Evolutionary conservation across 2,888 invertebrate species (phyloP), one percentile per base, ranked within the genome.

Genomic region (Phortica magna): DNA sequence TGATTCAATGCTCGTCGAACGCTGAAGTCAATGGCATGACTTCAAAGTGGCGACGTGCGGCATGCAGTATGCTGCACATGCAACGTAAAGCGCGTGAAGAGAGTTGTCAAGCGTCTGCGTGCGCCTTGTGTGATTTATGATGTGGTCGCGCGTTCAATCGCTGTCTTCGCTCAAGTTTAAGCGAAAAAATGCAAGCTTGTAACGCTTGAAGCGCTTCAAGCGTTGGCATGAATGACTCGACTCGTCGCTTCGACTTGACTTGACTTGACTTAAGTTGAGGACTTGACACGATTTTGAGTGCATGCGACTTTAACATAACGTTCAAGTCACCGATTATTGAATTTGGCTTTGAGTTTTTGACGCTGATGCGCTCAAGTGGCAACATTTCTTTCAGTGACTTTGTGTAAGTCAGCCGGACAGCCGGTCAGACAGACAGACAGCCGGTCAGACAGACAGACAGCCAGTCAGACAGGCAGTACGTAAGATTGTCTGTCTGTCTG

Each of bases 121-220:
- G 61, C 61, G 48, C 76, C 76, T 77, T 81, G 71, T 73, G 81
- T 88, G 85, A 85, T 85, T 85, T 85, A 85, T 85, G 87, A 88
- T 88, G 88, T 85, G 87, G 48, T 48, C 48, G 48, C 9, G 9
- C 48, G 48, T 48, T 9, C 48, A 14, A 14, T 14, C 48, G 48
- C 14, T 14, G 10, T 12, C 48, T 14, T 48, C 48, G 48, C 48
- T 48, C 14, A 14, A 48, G 5, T 48, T 48, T 48, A 14, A 48
- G 48, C 31, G 31, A 31, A 31, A 31, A 31, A 31, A 4, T 31
- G 2, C 31, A 31, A 31, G 31, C 31, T 31, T 31, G 31, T 31
- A 31, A 31, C 31, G 31, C 88, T 83, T 86, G 79, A 88, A 39
- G 41, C 10, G 57, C 43, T 48, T 42, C 61, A 41, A 55, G 68